These are phyloP conservation scores for Platycheirus albimanus DNA, from an alignment of 2,888 invertebrate species.

Conservation along the genomic window DNA sequence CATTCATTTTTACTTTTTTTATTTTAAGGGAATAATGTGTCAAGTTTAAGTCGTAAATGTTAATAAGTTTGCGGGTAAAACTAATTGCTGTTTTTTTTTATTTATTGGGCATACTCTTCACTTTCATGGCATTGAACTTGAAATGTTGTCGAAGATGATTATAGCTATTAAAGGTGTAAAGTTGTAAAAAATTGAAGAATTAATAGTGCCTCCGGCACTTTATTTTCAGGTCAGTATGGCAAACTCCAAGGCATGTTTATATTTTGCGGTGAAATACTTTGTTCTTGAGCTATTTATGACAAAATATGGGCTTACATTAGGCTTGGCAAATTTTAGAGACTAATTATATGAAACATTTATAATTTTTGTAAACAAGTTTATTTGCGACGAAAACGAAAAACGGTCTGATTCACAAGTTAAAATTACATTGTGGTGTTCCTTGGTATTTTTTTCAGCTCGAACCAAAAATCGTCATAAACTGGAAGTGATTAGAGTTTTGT, in stretches of 20 bases:
- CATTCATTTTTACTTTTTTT: conserved; percentile 10
- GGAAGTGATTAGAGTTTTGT: no score
- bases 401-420: no score
- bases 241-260: conserved; percentile 6
- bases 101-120: no score
- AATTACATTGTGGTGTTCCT: no score
- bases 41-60: conserved; percentile 64
- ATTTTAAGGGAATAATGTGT: conserved; percentile 39
- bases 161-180: background rate
- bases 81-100: no score
- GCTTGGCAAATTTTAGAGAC: no score
- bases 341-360: no score
- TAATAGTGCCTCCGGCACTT: background rate
- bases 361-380: no score
- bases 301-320: background rate
- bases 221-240: conserved; percentile 12
- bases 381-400: no score
- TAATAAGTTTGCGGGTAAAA: conserved; percentile 46
- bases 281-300: background rate
- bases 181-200: background rate
- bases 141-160: conserved; percentile 7
- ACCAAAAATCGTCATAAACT: no score
- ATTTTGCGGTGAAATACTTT: background rate
- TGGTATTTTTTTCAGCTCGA: no score
- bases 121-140: conserved; percentile 31